Evolutionary conservation across 2,888 invertebrate species (phyloP).

Genomic region (Xiphydria camelus): DNA sequence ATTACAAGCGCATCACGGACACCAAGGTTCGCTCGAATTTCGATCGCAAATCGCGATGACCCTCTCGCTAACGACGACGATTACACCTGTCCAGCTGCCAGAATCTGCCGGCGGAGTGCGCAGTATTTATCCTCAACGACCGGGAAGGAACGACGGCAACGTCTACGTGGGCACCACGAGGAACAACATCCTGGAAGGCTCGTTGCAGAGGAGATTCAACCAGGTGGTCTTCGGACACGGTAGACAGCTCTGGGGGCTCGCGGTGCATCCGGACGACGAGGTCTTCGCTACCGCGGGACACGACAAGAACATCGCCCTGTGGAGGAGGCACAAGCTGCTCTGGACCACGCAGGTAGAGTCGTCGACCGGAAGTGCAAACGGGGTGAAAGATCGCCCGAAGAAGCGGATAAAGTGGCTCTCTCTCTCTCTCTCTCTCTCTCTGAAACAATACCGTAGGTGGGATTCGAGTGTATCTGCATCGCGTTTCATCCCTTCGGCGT

Average conservation of each 20-base stretch:
- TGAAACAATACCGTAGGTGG: slow-evolving; percentile 61
- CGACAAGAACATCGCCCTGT: slow-evolving; percentile 86
- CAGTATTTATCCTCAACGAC: slow-evolving; percentile 85
- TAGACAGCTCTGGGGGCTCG: slow-evolving; percentile 83
- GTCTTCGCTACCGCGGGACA: slow-evolving; percentile 90
- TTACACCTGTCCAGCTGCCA: slow-evolving; percentile 67
- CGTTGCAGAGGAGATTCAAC: slow-evolving; percentile 84
- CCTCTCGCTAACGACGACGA: slow-evolving; percentile 3
- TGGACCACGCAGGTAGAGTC: slow-evolving; percentile 86
- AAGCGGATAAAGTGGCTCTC: too few species aligned
- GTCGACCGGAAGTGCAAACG: too few species aligned
- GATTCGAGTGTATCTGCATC: slow-evolving; percentile 86
- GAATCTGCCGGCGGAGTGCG: slow-evolving; percentile 87
- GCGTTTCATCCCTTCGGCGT: slow-evolving; percentile 88
- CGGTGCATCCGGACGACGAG: slow-evolving; percentile 89
- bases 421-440: too few species aligned
- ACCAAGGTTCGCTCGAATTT: slow-evolving; percentile 68
- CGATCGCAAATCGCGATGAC: neutral
- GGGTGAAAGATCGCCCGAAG: too few species aligned
- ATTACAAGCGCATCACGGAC: slow-evolving; percentile 87
- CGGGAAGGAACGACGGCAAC: slow-evolving; percentile 86
- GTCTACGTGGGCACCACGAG: slow-evolving; percentile 89
- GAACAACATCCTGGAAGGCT: slow-evolving; percentile 89
- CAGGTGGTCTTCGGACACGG: slow-evolving; percentile 87
- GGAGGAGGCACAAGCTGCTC: slow-evolving; percentile 85